phyloP scores from a whole-genome alignment of 35 echinoderm and acorn worm genomes.

The Patiria miniata region DNA sequence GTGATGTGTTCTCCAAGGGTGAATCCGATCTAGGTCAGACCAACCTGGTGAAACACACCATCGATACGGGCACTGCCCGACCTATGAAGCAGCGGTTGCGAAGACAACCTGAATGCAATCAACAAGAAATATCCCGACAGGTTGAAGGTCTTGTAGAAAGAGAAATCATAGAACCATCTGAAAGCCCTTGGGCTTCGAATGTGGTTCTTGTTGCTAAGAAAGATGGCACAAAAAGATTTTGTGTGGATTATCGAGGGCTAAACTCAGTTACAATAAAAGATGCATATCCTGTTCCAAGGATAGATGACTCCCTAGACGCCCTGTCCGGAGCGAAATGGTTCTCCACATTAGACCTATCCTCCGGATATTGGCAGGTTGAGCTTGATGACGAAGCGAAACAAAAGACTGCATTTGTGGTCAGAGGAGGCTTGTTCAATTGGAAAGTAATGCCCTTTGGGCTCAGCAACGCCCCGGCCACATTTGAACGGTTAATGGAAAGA shows the following conservation, averaged over 20 bases:
- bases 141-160: constrained; percentile 31
- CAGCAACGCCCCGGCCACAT: constrained; percentile 44
- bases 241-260: constrained; percentile 44
- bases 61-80: constrained; percentile 6
- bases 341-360: constrained; percentile 17
- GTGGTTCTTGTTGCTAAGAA: constrained; percentile 64
- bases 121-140: constrained; percentile 4
- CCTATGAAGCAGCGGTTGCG: constrained; percentile 21
- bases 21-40: constrained; percentile 29
- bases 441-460: constrained; percentile 47
- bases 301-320: constrained; percentile 54
- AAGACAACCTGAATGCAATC: constrained; percentile 1
- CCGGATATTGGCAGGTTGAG: constrained; percentile 51
- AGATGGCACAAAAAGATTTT: constrained; percentile 54
- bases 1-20: constrained; percentile 8
- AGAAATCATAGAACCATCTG: constrained; percentile 28
- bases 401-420: constrained; percentile 34
- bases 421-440: neutral
- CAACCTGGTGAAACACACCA: constrained; percentile 30
- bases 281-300: constrained; percentile 58
- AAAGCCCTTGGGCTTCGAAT: constrained; percentile 40
- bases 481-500: constrained; percentile 46
- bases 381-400: constrained; percentile 31
- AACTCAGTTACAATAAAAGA: constrained; percentile 50
- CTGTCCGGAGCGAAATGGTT: constrained; percentile 44